Conservation (phyloP, 2,888 invertebrate species). For the Rapana venosa region DNA sequence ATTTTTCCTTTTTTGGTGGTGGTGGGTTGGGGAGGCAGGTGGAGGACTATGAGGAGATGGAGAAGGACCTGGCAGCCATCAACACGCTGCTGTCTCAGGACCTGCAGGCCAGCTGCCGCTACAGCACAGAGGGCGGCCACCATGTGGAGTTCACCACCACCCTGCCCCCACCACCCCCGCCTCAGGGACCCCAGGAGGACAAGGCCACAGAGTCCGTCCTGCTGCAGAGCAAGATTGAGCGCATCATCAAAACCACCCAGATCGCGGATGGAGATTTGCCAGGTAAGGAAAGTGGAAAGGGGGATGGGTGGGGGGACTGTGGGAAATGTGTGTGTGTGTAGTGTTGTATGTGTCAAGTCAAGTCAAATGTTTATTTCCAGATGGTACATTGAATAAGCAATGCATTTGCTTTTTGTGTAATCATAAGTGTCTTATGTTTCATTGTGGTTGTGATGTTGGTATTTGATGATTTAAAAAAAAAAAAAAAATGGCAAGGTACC, state of each 20-base stretch:
- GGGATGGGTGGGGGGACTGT: no score
- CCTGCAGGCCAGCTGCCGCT: constrained; percentile 32
- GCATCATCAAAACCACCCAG: constrained; percentile 2
- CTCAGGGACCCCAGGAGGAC: background rate
- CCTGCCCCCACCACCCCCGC: constrained; percentile 20
- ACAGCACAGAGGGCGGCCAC: constrained; percentile 8
- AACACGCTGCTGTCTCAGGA: constrained; percentile 36
- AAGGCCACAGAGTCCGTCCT: constrained; percentile 7
- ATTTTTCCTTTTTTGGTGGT: background rate
- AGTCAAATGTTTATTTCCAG: no score
- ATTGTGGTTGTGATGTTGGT: no score
- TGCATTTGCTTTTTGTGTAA: no score
- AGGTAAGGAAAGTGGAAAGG: constrained; percentile 17
- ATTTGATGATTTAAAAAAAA: no score
- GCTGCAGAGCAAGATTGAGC: constrained; percentile 35
- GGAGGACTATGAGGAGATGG: constrained; percentile 37
- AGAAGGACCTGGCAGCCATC: constrained; percentile 41
- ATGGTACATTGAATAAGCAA: no score
- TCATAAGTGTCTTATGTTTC: no score
- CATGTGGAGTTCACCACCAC: constrained; percentile 28
- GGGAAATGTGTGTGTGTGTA: no score
- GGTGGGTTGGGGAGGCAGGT: background rate
- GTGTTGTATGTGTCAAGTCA: no score
- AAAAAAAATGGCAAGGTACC: no score
- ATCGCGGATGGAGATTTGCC: constrained; percentile 33